Conservation (phyloP, 1,140 invertebrate genomes). For the Camponotus pennsylvanicus region DNA sequence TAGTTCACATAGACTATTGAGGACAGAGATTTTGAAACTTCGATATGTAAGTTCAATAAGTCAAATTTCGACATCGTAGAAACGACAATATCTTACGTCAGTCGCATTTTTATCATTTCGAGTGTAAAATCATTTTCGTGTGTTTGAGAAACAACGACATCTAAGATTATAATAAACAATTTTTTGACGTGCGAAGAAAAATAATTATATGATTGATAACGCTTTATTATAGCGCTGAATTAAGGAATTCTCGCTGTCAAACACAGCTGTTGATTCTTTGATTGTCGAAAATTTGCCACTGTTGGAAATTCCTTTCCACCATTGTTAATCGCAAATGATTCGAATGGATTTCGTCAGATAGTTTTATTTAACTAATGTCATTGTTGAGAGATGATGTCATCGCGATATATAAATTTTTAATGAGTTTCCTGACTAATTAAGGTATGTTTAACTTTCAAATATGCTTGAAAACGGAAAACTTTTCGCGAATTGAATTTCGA, state of each 20-base stretch:
- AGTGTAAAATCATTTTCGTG: slow-evolving; percentile 3
- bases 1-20: neutral
- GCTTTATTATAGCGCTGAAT: slow-evolving; percentile 22
- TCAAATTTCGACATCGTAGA: neutral
- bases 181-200: neutral
- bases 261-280: slow-evolving; percentile 28
- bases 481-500: slow-evolving; percentile 1
- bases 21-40: neutral
- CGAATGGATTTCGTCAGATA: slow-evolving; percentile 8
- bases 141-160: neutral
- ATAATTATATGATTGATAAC: slow-evolving; percentile 29
- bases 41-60: neutral
- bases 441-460: neutral
- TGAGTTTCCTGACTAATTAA: neutral
- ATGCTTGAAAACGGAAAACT: neutral
- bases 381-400: neutral
- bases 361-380: neutral
- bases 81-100: neutral
- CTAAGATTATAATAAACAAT: neutral
- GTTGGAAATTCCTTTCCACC: neutral
- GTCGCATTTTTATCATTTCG: neutral
- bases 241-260: neutral
- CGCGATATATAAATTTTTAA: neutral
- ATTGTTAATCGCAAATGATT: neutral
- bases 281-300: slow-evolving; percentile 32